These are phyloP conservation scores for Spheniscus humboldti DNA, from an alignment of 2,797 vertebrate genomes.

Conservation along the genomic window DNA sequence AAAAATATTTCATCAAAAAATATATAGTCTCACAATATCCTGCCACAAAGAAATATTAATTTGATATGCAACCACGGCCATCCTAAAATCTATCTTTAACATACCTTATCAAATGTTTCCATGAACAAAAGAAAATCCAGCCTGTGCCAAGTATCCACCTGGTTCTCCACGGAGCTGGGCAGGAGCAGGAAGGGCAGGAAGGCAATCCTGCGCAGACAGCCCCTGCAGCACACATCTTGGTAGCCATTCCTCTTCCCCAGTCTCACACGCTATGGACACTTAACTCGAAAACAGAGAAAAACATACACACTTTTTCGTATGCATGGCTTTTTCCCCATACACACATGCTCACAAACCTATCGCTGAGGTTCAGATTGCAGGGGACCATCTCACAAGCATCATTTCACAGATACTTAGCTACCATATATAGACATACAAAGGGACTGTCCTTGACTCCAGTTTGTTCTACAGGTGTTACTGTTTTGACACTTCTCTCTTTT, in stretches of 20 bases:
- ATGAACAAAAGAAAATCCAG: background rate
- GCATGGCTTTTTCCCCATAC: background rate
- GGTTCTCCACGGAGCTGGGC: background rate
- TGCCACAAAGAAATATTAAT: background rate
- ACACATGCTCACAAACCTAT: background rate
- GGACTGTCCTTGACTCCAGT: background rate
- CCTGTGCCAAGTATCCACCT: background rate
- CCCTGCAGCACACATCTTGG: background rate
- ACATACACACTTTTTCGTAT: background rate
- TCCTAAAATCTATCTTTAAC: background rate
- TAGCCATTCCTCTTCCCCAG: background rate
- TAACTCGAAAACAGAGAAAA: background rate
- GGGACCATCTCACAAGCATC: background rate
- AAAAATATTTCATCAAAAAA: background rate
- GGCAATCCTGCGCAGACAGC: background rate
- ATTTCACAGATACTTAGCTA: background rate
- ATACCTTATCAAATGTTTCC: background rate
- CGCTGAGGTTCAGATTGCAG: background rate
- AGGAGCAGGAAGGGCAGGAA: background rate
- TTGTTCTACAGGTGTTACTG: background rate
- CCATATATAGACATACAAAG: background rate
- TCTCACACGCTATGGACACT: background rate
- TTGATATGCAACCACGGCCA: background rate
- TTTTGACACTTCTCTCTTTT: background rate
- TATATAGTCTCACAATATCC: background rate